Evolutionary conservation across 2,888 invertebrate species (phyloP).

Genomic region (Pycnomerus fuliginosus): DNA sequence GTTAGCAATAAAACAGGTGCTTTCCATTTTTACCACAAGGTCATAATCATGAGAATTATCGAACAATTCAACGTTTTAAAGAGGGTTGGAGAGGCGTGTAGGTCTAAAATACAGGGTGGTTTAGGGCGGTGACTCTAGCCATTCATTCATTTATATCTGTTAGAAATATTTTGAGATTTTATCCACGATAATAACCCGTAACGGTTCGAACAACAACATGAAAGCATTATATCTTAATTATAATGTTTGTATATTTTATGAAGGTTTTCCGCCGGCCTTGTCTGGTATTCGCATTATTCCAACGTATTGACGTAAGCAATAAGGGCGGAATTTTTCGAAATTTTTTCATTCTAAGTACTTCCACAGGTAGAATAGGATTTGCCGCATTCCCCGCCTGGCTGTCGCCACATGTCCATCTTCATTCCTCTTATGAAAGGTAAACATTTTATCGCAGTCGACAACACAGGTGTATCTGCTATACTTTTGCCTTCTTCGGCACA

Average conservation of each 20-base stretch:
- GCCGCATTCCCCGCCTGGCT: constrained; percentile 52
- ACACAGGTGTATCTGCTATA: constrained; percentile 43
- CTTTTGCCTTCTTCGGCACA: constrained; percentile 43
- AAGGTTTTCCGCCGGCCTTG: constrained; percentile 20
- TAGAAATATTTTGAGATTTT: no score
- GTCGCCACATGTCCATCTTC: constrained; percentile 48
- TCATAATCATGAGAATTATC: no score
- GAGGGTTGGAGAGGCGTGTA: constrained; percentile 27
- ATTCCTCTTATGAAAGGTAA: constrained; percentile 28
- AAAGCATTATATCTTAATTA: constrained; percentile 21
- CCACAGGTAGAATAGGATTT: constrained; percentile 52
- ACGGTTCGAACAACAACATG: constrained; percentile 11
- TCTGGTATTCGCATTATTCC: constrained; percentile 19
- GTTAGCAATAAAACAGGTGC: no score
- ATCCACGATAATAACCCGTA: no score
- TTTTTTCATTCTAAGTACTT: constrained; percentile 34
- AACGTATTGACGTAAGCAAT: no score
- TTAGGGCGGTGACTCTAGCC: no score
- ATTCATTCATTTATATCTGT: no score
- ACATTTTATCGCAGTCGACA: constrained; percentile 28
- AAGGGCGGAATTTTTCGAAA: no score
- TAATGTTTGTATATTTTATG: constrained; percentile 13
- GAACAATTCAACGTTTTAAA: constrained; percentile 6
- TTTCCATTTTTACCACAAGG: no score
- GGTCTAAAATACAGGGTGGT: constrained; percentile 32